A percentile compares a stretch with the other conserved stretches of the same genome.
Evolutionary conservation across 1,140 invertebrate genomes (phyloP).

Genomic region (Mya arenaria): DNA sequence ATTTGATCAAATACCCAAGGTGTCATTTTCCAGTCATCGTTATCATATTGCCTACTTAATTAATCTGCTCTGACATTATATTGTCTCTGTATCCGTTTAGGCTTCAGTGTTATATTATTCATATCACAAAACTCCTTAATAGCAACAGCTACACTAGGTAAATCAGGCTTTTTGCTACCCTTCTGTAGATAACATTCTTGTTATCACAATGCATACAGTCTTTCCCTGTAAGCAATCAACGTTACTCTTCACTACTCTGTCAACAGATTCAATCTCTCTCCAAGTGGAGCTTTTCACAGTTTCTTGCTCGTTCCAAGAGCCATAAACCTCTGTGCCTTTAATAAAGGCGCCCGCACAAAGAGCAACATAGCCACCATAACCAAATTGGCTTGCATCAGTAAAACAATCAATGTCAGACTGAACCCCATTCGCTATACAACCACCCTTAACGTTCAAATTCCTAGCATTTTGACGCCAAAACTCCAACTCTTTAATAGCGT

Average conservation of each 20-base stretch:
- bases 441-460: background rate
- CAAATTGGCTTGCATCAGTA: background rate
- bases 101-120: background rate
- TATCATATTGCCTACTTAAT: constrained; percentile 17
- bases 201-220: constrained; percentile 20
- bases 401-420: background rate
- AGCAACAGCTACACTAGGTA: background rate
- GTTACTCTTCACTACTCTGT: constrained; percentile 20
- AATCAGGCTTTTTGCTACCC: constrained; percentile 28
- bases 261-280: constrained; percentile 37
- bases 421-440: background rate
- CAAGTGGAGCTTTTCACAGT: constrained; percentile 19
- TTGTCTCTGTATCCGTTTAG: constrained; percentile 25
- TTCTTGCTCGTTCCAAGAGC: constrained; percentile 8
- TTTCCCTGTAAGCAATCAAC: constrained; percentile 1
- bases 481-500: background rate
- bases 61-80: constrained; percentile 32
- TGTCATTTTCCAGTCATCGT: constrained; percentile 42
- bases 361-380: constrained; percentile 13
- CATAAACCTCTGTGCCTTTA: constrained; percentile 6
- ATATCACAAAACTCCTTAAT: constrained; percentile 8
- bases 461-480: background rate
- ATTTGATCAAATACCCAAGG: constrained; percentile 24
- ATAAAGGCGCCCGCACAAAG: background rate
- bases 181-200: constrained; percentile 44